phyloP scores from a whole-genome alignment of 2,888 invertebrate species.

The Drosophila formosana region DNA sequence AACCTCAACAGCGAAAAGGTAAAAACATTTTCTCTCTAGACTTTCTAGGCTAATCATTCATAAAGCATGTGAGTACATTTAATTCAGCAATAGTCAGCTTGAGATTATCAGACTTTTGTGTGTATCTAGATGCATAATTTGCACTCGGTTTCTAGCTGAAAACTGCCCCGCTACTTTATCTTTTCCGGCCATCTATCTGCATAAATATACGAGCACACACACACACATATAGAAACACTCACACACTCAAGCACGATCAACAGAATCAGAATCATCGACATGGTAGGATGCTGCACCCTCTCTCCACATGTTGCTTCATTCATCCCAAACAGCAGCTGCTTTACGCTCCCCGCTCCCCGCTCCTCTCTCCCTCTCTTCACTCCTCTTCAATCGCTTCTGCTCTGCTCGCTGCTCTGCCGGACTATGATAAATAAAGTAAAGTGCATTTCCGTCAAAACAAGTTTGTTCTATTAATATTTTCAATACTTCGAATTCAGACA shows the following conservation, averaged over 20 bases:
- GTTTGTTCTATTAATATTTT: slow-evolving; percentile 81
- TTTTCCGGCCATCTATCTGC: slow-evolving; percentile 82
- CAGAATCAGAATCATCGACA: slow-evolving; percentile 59
- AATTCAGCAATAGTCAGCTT: background rate
- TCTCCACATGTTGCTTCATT: slow-evolving; percentile 81
- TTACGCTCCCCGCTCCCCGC: background rate
- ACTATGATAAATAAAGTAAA: slow-evolving; percentile 80
- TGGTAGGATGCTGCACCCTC: slow-evolving; percentile 51
- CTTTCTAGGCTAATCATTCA: background rate
- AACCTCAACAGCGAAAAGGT: no score
- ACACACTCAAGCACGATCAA: slow-evolving; percentile 39
- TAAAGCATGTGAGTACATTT: background rate
- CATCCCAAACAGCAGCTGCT: slow-evolving; percentile 58
- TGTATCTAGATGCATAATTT: slow-evolving; percentile 36
- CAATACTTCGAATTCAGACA: slow-evolving; percentile 82
- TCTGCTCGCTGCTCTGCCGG: slow-evolving; percentile 55
- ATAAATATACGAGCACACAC: slow-evolving; percentile 66
- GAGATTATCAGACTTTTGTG: background rate
- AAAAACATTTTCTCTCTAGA: no score
- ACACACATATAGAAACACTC: slow-evolving; percentile 2
- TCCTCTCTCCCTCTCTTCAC: background rate
- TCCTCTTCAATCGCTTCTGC: background rate
- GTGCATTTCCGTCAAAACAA: slow-evolving; percentile 81
- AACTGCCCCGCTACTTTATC: slow-evolving; percentile 69
- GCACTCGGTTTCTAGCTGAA: slow-evolving; percentile 43